phyloP scores from a whole-genome alignment of 2,888 invertebrate species.

The Mayetiola destructor region DNA sequence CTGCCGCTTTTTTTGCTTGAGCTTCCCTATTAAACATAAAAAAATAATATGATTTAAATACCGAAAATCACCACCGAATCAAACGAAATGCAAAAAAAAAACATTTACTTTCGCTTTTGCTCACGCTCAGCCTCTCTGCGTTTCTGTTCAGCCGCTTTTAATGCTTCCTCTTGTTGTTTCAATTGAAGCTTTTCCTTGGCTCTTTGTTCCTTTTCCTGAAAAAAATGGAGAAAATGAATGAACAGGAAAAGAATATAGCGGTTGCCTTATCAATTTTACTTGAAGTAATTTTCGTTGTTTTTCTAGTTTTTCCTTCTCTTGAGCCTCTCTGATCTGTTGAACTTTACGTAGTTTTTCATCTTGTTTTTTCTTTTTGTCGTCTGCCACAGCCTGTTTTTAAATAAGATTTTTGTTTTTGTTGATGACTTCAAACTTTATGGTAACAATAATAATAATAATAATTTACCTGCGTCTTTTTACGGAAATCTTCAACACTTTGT shows the following conservation, averaged over 20 bases:
- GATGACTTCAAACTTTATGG: background rate
- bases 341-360: constrained; percentile 32
- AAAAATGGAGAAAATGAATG: background rate
- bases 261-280: constrained; percentile 10
- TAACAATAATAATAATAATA: background rate
- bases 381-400: constrained; percentile 23
- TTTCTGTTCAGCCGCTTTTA: constrained; percentile 25
- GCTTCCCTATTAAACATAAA: background rate
- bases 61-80: background rate
- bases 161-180: constrained; percentile 19
- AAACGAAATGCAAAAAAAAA: background rate
- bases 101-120: background rate
- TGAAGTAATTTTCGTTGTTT: constrained; percentile 20
- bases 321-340: constrained; percentile 30
- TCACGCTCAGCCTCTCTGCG: constrained; percentile 15
- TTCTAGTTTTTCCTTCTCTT: constrained; percentile 30
- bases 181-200: constrained; percentile 18
- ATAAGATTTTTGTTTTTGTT: background rate
- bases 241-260: background rate
- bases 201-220: constrained; percentile 21
- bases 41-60: background rate
- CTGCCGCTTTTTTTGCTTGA: background rate
- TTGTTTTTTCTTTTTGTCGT: constrained; percentile 32
- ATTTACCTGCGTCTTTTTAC: background rate
- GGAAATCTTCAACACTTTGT: constrained; percentile 8